A percentile compares a stretch with the other conserved stretches of the same genome.
Evolutionary conservation across 2,797 vertebrate genomes (phyloP).

Genomic region (Vespertilio murinus): DNA sequence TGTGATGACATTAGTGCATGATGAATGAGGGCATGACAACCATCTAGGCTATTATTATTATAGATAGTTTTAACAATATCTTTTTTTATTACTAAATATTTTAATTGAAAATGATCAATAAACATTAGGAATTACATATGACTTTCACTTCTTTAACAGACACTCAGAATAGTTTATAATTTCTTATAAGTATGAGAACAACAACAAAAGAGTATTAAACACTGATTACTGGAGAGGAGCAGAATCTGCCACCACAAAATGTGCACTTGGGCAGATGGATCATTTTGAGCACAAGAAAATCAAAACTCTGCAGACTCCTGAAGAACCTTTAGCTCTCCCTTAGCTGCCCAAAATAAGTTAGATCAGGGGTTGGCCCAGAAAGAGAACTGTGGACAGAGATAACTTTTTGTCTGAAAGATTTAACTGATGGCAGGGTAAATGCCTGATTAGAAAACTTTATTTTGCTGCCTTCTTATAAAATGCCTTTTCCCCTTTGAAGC

Average conservation of each 20-base stretch:
- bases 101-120: constrained; percentile 53
- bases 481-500: not conserved
- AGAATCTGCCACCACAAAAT: not conserved
- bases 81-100: not conserved
- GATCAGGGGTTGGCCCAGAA: not conserved
- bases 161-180: constrained; percentile 45
- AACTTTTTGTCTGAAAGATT: not conserved
- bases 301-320: not conserved
- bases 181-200: constrained; percentile 58
- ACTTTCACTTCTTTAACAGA: constrained; percentile 34
- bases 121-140: constrained; percentile 32
- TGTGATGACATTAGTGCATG: no score
- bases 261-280: no score
- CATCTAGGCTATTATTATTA: no score
- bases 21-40: no score
- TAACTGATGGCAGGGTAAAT: not conserved
- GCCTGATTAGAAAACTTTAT: not conserved
- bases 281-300: not conserved
- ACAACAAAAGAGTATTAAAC: constrained; percentile 39
- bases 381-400: not conserved
- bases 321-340: not conserved
- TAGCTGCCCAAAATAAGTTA: not conserved
- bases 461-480: not conserved
- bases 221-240: constrained; percentile 49
- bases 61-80: no score